Evolutionary conservation across 2,888 invertebrate species (phyloP).

Genomic region (Hydraecia micacea): DNA sequence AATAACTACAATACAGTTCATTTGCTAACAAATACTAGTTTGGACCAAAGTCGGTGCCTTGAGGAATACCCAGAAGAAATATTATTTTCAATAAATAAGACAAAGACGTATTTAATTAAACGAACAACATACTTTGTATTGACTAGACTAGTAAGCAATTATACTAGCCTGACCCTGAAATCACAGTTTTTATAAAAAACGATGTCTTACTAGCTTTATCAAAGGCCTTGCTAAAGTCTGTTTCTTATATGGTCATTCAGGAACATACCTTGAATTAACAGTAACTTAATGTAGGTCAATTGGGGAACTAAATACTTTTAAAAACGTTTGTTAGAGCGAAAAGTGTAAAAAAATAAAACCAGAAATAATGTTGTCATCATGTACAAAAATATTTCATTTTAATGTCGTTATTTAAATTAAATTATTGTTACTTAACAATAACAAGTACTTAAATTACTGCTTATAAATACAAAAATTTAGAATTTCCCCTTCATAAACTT

Average conservation of each 20-base stretch:
- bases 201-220: slow-evolving; percentile 1
- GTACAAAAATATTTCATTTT: slow-evolving; percentile 88
- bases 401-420: slow-evolving; percentile 83
- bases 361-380: slow-evolving; percentile 73
- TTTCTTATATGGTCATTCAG: slow-evolving; percentile 28
- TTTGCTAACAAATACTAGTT: neutral
- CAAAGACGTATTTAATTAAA: neutral
- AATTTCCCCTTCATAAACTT: slow-evolving; percentile 53
- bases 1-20: neutral
- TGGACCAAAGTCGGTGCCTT: slow-evolving; percentile 30
- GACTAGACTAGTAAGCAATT: slow-evolving; percentile 26
- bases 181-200: neutral
- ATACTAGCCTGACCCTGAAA: slow-evolving; percentile 10
- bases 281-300: neutral
- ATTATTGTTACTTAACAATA: slow-evolving; percentile 82
- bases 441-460: slow-evolving; percentile 75
- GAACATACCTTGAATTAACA: slow-evolving; percentile 8
- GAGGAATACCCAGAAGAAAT: slow-evolving; percentile 4
- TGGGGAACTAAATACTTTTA: slow-evolving; percentile 9
- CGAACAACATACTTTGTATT: neutral
- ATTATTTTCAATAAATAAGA: neutral
- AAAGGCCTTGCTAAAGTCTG: slow-evolving; percentile 34
- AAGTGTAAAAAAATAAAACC: slow-evolving; percentile 67
- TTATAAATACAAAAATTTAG: slow-evolving; percentile 65
- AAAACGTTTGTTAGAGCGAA: neutral